Base-by-base conservation (phyloP, 2,888 invertebrate genomes). In the Epiblema foenella region DNA sequence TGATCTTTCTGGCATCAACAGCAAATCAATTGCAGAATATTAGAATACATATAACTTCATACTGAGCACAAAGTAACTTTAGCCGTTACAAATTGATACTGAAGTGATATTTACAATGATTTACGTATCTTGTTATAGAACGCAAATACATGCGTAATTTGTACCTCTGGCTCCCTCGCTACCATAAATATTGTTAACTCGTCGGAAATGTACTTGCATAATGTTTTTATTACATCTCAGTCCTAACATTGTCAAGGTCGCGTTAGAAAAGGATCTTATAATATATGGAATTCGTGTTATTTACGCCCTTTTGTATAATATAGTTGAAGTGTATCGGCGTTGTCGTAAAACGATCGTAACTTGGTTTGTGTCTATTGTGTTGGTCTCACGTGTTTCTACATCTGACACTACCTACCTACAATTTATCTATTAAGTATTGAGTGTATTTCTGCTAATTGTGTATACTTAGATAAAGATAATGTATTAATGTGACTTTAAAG, bases 321-420 rank as follows among this genome's bases (percentile, higher is more conserved):
- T n/a, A 24, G 57, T 57, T 29, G n/a, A 49, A 24, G 46, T 24
- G 42, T 60, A 24, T 60, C n/a, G 60, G 46, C n/a, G n/a, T 7
- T 46, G 17, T 60, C 46, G 60, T 60, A 60, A 60, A 60, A 46
- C 24, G 9, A 42, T n/a, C 20, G 60, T 60, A 46, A 60, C 46
- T 24, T n/a, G 46, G 42, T 60, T 24, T 60, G 46, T 46, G 24
- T 60, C 60, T 29, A 60, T 60, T 60, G 60, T 60, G 29, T 46
- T 46, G 0, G 60, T 49, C n/a, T n/a, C 60, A 60, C 60, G 60
- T 60, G 60, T n/a, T 46, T 46, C 24, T 49, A 60, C 60, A 60
- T 46, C 60, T 46, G 46, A 60, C 60, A 46, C 46, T 58, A n/a
- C n/a, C n/a, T n/a, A n/a, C n/a, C n/a, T n/a, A 58, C 17, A 57